A percentile compares a stretch with the other conserved stretches of the same genome.
phyloP scores from a whole-genome alignment of 2,113 vertebrate genomes.

The Charina bottae region DNA sequence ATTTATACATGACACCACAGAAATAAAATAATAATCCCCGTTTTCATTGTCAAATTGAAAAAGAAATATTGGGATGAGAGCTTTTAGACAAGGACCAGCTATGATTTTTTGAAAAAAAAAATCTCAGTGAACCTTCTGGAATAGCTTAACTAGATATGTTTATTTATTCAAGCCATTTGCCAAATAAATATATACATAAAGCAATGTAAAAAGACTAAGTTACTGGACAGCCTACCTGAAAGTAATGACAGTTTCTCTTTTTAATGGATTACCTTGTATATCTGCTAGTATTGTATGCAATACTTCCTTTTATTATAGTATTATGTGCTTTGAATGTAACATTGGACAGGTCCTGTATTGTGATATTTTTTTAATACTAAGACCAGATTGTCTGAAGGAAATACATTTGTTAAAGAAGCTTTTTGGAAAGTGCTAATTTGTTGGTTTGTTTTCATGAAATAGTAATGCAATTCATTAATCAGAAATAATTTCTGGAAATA shows the following conservation, averaged over 20 bases:
- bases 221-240: not conserved
- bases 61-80: slow-evolving; percentile 8
- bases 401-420: slow-evolving; percentile 54
- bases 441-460: slow-evolving; percentile 57
- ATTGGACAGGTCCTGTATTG: slow-evolving; percentile 24
- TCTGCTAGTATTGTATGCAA: slow-evolving; percentile 4
- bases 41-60: slow-evolving; percentile 1
- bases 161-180: slow-evolving; percentile 19
- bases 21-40: slow-evolving; percentile 9
- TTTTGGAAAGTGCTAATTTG: slow-evolving; percentile 42
- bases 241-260: not conserved
- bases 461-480: slow-evolving; percentile 68
- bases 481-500: slow-evolving; percentile 65
- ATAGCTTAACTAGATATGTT: slow-evolving; percentile 20
- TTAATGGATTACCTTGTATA: slow-evolving; percentile 17
- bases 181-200: not conserved
- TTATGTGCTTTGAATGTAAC: slow-evolving; percentile 27
- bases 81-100: slow-evolving; percentile 32
- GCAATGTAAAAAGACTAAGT: not conserved
- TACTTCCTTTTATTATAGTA: slow-evolving; percentile 10
- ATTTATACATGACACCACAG: slow-evolving; percentile 26
- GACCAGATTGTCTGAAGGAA: slow-evolving; percentile 41
- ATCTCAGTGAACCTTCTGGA: slow-evolving; percentile 9
- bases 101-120: not conserved
- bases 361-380: slow-evolving; percentile 50